A percentile compares a stretch with the other conserved stretches of the same genome.
Evolutionary conservation across 2,797 vertebrate genomes (phyloP).

Genomic region (Balearica regulorum): DNA sequence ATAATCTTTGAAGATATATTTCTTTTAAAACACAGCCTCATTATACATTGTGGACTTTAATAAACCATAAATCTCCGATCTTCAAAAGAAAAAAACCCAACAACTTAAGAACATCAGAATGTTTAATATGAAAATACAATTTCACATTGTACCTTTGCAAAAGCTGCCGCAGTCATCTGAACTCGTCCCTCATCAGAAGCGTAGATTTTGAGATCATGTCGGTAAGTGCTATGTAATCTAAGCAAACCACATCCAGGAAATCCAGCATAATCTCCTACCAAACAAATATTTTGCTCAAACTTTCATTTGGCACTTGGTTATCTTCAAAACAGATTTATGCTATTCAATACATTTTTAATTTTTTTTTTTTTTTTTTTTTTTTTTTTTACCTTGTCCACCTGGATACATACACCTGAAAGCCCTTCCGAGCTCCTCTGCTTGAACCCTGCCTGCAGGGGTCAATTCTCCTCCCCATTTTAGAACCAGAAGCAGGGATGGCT

Average conservation of each 20-base stretch:
- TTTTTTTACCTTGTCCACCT: slow-evolving; percentile 85
- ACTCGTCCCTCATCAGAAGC: slow-evolving; percentile 89
- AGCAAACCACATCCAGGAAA: slow-evolving; percentile 90
- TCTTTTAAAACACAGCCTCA: background rate
- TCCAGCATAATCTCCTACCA: slow-evolving; percentile 87
- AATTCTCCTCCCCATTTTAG: slow-evolving; percentile 90
- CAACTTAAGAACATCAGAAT: background rate
- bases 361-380: background rate
- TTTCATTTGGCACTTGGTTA: slow-evolving; percentile 10
- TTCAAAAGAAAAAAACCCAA: background rate
- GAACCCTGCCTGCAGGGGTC: slow-evolving; percentile 87
- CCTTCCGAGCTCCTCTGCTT: slow-evolving; percentile 88
- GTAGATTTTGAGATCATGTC: slow-evolving; percentile 90
- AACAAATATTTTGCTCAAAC: slow-evolving; percentile 52
- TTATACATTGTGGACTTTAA: background rate
- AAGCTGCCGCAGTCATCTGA: slow-evolving; percentile 90
- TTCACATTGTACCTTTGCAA: slow-evolving; percentile 81
- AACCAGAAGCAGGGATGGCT: slow-evolving; percentile 86
- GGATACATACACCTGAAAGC: slow-evolving; percentile 92
- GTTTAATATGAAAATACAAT: background rate
- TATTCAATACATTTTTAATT: background rate
- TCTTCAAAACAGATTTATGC: background rate
- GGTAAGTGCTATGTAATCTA: slow-evolving; percentile 87
- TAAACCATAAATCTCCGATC: background rate
- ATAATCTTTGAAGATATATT: background rate